Conservation (phyloP, 2,888 invertebrate species). For the Folsomia manolachei region DNA sequence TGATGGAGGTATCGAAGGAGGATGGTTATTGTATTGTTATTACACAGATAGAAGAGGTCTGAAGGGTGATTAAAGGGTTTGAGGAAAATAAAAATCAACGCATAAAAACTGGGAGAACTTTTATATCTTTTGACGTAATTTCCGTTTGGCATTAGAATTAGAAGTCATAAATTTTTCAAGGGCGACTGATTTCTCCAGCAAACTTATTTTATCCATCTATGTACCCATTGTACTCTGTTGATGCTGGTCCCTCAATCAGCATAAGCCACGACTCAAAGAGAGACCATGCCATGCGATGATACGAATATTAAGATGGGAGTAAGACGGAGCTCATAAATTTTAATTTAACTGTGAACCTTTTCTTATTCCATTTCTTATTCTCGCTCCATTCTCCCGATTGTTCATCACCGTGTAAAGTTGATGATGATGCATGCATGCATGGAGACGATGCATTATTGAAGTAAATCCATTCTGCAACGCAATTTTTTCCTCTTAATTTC, state of each 20-base stretch:
- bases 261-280: background rate
- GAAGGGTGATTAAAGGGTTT: slow-evolving; percentile 44
- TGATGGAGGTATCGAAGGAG: background rate
- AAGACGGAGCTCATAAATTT: slow-evolving; percentile 2
- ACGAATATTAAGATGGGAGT: slow-evolving; percentile 5
- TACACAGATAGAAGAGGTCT: background rate
- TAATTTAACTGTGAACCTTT: slow-evolving; percentile 12
- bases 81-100: slow-evolving; percentile 41
- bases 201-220: background rate
- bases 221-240: background rate
- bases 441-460: background rate
- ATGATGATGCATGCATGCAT: slow-evolving; percentile 1
- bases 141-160: slow-evolving; percentile 51
- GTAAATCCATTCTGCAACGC: background rate
- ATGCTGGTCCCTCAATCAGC: background rate
- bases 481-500: slow-evolving; percentile 1
- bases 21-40: background rate
- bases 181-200: slow-evolving; percentile 51
- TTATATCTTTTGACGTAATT: slow-evolving; percentile 51
- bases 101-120: slow-evolving; percentile 41
- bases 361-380: slow-evolving; percentile 7
- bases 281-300: background rate
- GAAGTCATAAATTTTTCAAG: slow-evolving; percentile 51
- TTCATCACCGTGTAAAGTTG: background rate
- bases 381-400: slow-evolving; percentile 21